Evolutionary conservation across 2,797 vertebrate species (phyloP).

Genomic region (Artibeus jamaicensis): DNA sequence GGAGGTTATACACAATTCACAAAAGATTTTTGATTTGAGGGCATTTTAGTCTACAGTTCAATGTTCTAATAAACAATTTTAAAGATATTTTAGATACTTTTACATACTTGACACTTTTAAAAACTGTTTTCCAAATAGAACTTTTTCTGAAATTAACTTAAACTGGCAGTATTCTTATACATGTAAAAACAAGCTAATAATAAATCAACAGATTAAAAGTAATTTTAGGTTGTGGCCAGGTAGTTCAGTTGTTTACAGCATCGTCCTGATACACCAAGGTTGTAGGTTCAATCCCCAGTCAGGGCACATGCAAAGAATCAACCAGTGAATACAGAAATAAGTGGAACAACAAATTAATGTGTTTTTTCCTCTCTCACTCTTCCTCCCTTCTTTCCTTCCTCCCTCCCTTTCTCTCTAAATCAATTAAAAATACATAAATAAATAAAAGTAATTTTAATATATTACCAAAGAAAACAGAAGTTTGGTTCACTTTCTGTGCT

Average conservation of each 20-base stretch:
- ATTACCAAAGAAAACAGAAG: neutral
- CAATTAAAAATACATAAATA: too few species aligned
- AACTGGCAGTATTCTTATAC: neutral
- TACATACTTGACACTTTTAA: neutral
- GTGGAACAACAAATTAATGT: too few species aligned
- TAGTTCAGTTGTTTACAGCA: too few species aligned
- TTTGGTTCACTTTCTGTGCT: neutral
- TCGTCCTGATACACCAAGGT: too few species aligned
- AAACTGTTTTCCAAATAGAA: neutral
- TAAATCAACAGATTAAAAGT: conserved; percentile 1
- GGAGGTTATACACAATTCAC: neutral
- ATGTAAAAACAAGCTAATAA: neutral
- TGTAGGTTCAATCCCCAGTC: too few species aligned
- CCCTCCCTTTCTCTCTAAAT: too few species aligned
- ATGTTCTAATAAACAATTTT: neutral
- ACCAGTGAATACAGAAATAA: too few species aligned
- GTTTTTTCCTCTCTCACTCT: too few species aligned
- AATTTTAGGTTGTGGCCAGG: neutral
- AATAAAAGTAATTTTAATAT: neutral
- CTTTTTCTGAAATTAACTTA: neutral
- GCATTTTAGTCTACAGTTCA: neutral
- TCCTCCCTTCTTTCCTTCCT: too few species aligned
- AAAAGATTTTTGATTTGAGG: neutral
- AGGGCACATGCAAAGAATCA: too few species aligned
- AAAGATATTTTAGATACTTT: neutral